phyloP scores from a whole-genome alignment of 2,888 invertebrate species.

The Trichogramma dendrolimi region DNA sequence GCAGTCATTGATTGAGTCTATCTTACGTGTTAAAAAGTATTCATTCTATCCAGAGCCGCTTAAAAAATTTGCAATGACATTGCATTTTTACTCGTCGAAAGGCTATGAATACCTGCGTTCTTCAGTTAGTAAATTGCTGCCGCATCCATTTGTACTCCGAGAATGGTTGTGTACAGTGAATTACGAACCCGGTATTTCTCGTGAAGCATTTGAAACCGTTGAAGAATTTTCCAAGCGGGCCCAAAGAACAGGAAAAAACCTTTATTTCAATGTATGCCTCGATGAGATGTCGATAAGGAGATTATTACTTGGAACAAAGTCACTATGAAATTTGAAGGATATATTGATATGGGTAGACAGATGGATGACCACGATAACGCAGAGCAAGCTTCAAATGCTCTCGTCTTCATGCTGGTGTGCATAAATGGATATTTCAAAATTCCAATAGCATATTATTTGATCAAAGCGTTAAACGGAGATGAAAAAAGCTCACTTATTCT shows the following conservation, averaged over 20 bases:
- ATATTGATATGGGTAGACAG: slow-evolving; percentile 28
- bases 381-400: slow-evolving; percentile 14
- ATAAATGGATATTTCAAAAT: slow-evolving; percentile 25
- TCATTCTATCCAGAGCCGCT: background rate
- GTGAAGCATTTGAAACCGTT: background rate
- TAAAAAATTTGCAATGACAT: slow-evolving; percentile 1
- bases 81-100: slow-evolving; percentile 2
- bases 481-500: slow-evolving; percentile 15
- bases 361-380: slow-evolving; percentile 12
- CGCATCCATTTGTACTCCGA: background rate
- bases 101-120: slow-evolving; percentile 1
- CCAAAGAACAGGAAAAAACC: background rate
- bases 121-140: background rate
- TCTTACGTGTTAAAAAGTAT: background rate
- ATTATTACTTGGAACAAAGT: slow-evolving; percentile 4
- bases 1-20: background rate
- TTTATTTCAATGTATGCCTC: slow-evolving; percentile 15
- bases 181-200: slow-evolving; percentile 6
- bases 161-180: slow-evolving; percentile 1
- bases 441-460: slow-evolving; percentile 23
- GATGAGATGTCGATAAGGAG: slow-evolving; percentile 20
- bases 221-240: background rate
- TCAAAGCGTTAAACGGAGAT: slow-evolving; percentile 12
- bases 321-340: slow-evolving; percentile 24
- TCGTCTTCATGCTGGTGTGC: slow-evolving; percentile 19